Evolutionary conservation across 1,140 invertebrate species (phyloP), one percentile per base, ranked within the genome.

Genomic region (Musca domestica): DNA sequence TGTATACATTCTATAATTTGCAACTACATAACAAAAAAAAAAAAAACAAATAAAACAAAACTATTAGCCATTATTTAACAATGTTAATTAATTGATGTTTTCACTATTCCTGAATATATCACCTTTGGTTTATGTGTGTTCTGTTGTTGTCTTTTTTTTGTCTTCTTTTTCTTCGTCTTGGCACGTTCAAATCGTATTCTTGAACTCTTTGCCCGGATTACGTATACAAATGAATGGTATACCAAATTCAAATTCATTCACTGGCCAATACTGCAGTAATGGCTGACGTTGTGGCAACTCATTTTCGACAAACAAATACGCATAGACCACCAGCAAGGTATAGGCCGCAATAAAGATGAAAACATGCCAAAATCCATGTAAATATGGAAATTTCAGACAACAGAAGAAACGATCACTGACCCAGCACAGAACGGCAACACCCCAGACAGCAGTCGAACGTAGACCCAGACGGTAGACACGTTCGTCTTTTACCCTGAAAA

Each of bases 351-450:
- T 90, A 71, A 92, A 92, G 71, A 92, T 92, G 48, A 93, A 86
- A 19, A 93, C 83, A 81, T 93, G 92, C 91, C 91, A 93, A 7
- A 92, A 83, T 15, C 88, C 90, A 79, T 93, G 92, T 71, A 93
- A 83, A 81, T 93, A 92, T 0, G 91, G 91, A 73, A 93, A 91
- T 77, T 91, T 87, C 19, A 92, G 84, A 9, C 86, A 85, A 76
- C 92, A 93, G 78, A 92, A 90, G 70, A 92, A 81, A 22, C 89
- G 83, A 82, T 93, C 92, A 70, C 90, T 89, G 14, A 92, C 81
- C 92, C 92, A 93, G 74, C 88, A 91, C 68, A 87, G 81, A 10
- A 92, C 87, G 3, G 91, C 90, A 12, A 91, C 74, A 9, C 88
- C 72, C 85, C 89, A 90, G 4, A 90, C 85, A 2, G 86, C 86